These are phyloP conservation scores for Brotula barbata DNA, from an alignment of 2,797 vertebrate genomes.

Conservation along the genomic window DNA sequence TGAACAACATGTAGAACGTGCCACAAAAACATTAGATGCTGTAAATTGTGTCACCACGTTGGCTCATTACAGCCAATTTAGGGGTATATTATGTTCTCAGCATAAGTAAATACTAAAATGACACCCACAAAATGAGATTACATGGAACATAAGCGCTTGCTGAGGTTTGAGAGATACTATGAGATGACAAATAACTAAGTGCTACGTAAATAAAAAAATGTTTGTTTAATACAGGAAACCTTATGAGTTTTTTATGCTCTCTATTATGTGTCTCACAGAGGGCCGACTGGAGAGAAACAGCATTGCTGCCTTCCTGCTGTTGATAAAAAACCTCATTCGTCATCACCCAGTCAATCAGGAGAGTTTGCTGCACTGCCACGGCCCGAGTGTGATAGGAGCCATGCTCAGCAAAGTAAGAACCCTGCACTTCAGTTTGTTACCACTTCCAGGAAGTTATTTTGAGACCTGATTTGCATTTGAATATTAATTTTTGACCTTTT, in stretches of 20 bases:
- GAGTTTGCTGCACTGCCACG: slow-evolving; percentile 91
- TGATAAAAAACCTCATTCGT: slow-evolving; percentile 91
- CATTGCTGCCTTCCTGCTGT: slow-evolving; percentile 91
- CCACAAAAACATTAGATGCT: slow-evolving; percentile 4
- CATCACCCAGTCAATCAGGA: slow-evolving; percentile 92
- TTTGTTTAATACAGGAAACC: slow-evolving; percentile 51
- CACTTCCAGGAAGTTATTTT: slow-evolving; percentile 22
- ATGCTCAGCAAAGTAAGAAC: slow-evolving; percentile 90
- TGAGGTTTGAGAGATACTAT: slow-evolving; percentile 12
- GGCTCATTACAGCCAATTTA: slow-evolving; percentile 12
- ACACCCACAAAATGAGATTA: slow-evolving; percentile 2
- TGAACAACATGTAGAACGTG: slow-evolving; percentile 34
- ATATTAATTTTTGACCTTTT: slow-evolving; percentile 53
- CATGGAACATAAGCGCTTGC: slow-evolving; percentile 1
- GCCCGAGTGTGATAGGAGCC: slow-evolving; percentile 88
- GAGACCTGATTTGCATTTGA: slow-evolving; percentile 41
- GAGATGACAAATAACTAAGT: slow-evolving; percentile 35
- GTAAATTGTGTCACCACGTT: not conserved
- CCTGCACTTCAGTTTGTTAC: not conserved
- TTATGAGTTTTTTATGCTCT: slow-evolving; percentile 30
- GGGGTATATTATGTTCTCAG: not conserved
- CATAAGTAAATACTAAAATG: not conserved
- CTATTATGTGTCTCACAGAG: slow-evolving; percentile 76
- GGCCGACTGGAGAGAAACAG: slow-evolving; percentile 89
- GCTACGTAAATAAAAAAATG: slow-evolving; percentile 35